phyloP scores from a whole-genome alignment of 2,888 invertebrate species.

The Orgyia antiqua region DNA sequence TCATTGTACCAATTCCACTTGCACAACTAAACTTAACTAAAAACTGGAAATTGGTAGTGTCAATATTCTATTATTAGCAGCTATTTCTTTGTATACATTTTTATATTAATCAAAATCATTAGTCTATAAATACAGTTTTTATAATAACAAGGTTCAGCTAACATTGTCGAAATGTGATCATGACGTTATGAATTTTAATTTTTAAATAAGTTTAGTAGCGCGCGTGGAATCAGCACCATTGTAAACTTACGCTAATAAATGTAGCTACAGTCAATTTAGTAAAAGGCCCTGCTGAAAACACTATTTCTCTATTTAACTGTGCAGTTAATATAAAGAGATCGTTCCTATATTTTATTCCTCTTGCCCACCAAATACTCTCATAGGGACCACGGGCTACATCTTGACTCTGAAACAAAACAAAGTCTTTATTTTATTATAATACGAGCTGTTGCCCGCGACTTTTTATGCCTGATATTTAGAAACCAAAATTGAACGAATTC shows the following conservation, averaged over 20 bases:
- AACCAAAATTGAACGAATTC: too few relatives aligned
- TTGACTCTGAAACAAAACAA: slow-evolving; percentile 38
- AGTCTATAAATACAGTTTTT: too few relatives aligned
- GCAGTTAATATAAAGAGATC: slow-evolving; percentile 37
- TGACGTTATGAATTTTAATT: too few relatives aligned
- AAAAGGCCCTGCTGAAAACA: slow-evolving; percentile 60
- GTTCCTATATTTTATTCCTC: slow-evolving; percentile 27
- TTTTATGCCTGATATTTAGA: too few relatives aligned
- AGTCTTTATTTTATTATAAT: neutral
- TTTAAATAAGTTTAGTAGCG: neutral
- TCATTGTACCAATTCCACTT: neutral
- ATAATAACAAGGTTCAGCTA: too few relatives aligned
- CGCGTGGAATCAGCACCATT: neutral
- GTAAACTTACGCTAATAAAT: slow-evolving; percentile 47
- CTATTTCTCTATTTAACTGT: slow-evolving; percentile 41
- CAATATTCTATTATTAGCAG: too few relatives aligned
- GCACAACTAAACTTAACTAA: neutral
- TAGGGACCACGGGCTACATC: slow-evolving; percentile 47
- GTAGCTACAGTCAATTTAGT: slow-evolving; percentile 50
- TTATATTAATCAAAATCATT: too few relatives aligned
- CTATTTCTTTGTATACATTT: too few relatives aligned
- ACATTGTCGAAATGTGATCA: too few relatives aligned
- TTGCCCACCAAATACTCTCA: slow-evolving; percentile 51
- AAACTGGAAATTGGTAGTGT: too few relatives aligned
- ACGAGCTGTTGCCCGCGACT: neutral